Base-by-base conservation (phyloP, 1,140 invertebrate species). In the Caenorhabditis tropicalis region DNA sequence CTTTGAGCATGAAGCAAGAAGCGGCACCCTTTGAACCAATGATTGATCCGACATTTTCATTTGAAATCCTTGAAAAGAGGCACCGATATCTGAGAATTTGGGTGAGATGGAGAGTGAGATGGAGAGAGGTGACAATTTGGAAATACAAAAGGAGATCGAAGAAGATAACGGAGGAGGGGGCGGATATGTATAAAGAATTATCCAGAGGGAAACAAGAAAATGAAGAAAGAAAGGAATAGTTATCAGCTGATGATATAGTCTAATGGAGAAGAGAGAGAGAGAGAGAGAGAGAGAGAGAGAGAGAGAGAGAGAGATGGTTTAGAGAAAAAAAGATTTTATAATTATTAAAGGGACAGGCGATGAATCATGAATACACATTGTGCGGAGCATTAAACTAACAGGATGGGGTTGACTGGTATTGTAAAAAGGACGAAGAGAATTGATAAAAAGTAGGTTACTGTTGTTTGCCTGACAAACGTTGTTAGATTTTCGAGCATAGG, bases 221-320 rank as follows among this genome's bases (percentile, higher is more conserved):
- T 6, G 5, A 43, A 19, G 39, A 12, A 12, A 43, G 5, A 43
- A 19, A 16, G 36, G 12, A n/a, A 0, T 58, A 7, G 3, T 74
- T 74, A 74, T 74, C 65, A 74, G 65, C 65, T 74, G 65, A 74
- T 74, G n/a, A 43, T 39, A 39, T 39, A 65, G 58, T 65, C 31
- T 33, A n/a, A 56, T 27, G 7, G 53, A 27, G 4, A 12, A n/a
- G 53, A 56, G 21, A 27, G 7, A 27, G 10, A 7, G 24, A 7
- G 24, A n/a, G 15, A 12, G 19, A n/a, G 19, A n/a, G 49, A 51
- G 49, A 51, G n/a, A 51, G 2, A 51, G 49, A 51, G 49, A 51
- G 7, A 21, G 21, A 21, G 21, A 51, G 6, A 56, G 6, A 15
- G 21, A 16, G n/a, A n/a, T 51, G 49, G 16, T 43, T 5, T 43